These are phyloP conservation scores for Boleophthalmus pectinirostris DNA, from an alignment of 2,113 vertebrate genomes.

Conservation along the genomic window DNA sequence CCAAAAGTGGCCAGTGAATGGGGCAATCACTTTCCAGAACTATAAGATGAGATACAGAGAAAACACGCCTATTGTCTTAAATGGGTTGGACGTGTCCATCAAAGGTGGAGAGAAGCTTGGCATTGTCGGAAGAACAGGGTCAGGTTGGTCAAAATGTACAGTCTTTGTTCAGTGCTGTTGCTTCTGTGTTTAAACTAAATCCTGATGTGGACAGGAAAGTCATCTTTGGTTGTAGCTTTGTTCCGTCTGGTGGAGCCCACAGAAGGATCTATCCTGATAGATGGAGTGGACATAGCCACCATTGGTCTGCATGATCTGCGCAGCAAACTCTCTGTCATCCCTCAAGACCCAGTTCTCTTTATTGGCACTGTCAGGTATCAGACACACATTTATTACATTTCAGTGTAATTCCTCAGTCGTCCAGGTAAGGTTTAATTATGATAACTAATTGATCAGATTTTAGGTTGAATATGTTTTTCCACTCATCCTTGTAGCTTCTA, in stretches of 20 bases:
- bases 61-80: slow-evolving; percentile 78
- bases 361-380: slow-evolving; percentile 81
- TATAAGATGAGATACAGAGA: slow-evolving; percentile 83
- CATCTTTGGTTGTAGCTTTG: slow-evolving; percentile 78
- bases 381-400: neutral
- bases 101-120: slow-evolving; percentile 78
- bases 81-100: slow-evolving; percentile 71
- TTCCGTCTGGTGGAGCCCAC: slow-evolving; percentile 79
- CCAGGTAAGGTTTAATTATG: neutral
- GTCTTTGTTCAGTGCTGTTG: neutral
- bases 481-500: too few relatives aligned
- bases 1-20: slow-evolving; percentile 72
- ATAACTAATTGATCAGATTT: too few relatives aligned
- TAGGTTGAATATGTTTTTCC: too few relatives aligned
- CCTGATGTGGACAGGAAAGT: slow-evolving; percentile 76
- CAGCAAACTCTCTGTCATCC: slow-evolving; percentile 82
- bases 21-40: slow-evolving; percentile 76
- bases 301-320: slow-evolving; percentile 79
- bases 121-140: slow-evolving; percentile 82
- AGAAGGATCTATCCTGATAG: slow-evolving; percentile 76
- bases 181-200: neutral
- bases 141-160: slow-evolving; percentile 62
- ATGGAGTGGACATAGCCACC: slow-evolving; percentile 70
- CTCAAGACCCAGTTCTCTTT: slow-evolving; percentile 84
- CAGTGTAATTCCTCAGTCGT: neutral